Percentiles rank a stretch among this genome's conserved stretches.
Evolutionary conservation across 2,113 vertebrate species (phyloP).

Genomic region (Asarcornis scutulata): DNA sequence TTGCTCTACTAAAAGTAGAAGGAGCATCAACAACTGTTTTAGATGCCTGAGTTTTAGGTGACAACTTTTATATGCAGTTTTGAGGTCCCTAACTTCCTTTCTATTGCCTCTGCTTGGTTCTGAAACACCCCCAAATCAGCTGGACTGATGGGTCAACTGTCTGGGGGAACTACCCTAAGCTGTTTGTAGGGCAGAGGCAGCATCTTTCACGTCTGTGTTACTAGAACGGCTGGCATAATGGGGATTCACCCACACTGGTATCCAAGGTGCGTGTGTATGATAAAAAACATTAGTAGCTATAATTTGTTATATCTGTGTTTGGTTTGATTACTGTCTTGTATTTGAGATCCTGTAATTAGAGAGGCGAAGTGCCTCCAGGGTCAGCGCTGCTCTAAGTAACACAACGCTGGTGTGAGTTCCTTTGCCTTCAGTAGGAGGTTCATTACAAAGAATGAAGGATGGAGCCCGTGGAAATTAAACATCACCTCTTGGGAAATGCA

Average conservation of each 20-base stretch:
- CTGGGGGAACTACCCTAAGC: background rate
- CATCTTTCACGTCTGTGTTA: background rate
- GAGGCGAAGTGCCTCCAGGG: background rate
- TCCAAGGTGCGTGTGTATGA: slow-evolving; percentile 32
- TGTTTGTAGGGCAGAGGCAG: background rate
- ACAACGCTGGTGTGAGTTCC: background rate
- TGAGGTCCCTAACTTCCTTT: background rate
- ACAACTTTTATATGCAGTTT: background rate
- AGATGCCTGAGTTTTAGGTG: background rate
- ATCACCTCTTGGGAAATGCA: background rate
- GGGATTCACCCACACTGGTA: background rate
- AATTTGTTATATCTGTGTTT: slow-evolving; percentile 63
- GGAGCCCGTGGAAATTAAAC: background rate
- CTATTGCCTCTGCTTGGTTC: background rate
- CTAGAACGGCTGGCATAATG: background rate
- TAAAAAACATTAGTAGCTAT: slow-evolving; percentile 63
- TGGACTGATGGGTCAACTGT: background rate
- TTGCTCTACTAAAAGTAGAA: background rate
- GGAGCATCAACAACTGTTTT: background rate
- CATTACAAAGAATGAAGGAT: background rate
- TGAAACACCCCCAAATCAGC: background rate
- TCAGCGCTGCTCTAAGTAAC: background rate
- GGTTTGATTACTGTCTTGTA: slow-evolving; percentile 58
- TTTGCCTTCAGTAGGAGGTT: background rate
- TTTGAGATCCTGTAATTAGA: slow-evolving; percentile 64